These are phyloP conservation scores for Herpetotheres cachinnans DNA, from an alignment of 2,113 vertebrate species.

Conservation along the genomic window DNA sequence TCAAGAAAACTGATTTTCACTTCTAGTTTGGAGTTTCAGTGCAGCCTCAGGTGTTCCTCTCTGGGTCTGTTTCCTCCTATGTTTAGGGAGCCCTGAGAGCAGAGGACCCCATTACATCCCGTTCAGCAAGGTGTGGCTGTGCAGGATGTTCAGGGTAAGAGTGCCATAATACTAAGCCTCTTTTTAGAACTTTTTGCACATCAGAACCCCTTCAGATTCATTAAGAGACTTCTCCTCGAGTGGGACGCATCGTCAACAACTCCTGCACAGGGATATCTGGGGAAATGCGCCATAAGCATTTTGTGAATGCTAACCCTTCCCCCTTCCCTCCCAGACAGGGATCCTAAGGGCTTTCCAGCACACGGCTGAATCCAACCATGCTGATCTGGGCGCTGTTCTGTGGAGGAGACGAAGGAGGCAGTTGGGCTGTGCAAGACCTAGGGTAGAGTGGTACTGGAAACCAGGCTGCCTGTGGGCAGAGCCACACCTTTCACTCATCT, in stretches of 20 bases:
- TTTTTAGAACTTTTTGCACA: background rate
- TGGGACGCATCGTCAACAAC: accelerated
- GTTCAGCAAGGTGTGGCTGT: background rate
- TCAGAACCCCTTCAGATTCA: background rate
- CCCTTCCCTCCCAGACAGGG: background rate
- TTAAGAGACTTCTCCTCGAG: background rate
- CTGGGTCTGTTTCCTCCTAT: background rate
- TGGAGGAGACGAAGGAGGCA: background rate
- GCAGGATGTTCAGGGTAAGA: background rate
- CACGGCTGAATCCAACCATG: background rate
- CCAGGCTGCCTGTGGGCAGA: background rate
- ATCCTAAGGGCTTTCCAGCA: background rate
- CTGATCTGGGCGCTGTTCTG: background rate
- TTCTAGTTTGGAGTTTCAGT: background rate
- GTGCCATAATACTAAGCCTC: too few relatives aligned
- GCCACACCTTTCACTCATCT: background rate
- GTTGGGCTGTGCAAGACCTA: background rate
- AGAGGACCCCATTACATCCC: background rate
- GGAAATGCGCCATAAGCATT: background rate
- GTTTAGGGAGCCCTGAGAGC: background rate
- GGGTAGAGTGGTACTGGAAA: background rate
- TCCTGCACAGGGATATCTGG: background rate
- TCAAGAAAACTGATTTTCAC: background rate
- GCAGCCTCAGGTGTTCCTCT: background rate
- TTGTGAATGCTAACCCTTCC: background rate